These are phyloP conservation scores for Lordiphosa andalusiaca DNA, from an alignment of 2,888 invertebrate species.

Conservation along the genomic window DNA sequence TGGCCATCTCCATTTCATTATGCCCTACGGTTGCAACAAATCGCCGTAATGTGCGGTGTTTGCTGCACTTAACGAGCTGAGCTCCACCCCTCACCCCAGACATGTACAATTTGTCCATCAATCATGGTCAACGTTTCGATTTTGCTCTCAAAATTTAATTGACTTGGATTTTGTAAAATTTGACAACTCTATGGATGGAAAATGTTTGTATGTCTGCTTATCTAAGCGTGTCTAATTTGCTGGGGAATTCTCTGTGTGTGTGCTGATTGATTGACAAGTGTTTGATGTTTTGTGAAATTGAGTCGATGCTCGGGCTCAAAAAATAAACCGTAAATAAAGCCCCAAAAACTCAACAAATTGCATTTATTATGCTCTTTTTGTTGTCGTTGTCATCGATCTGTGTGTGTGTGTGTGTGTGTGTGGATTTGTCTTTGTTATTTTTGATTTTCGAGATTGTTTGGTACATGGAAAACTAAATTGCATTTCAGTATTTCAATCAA, in stretches of 20 bases:
- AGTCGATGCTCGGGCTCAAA: slow-evolving; percentile 15
- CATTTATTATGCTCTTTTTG: slow-evolving; percentile 25
- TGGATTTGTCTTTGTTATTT: slow-evolving; percentile 9
- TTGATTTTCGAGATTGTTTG: background rate
- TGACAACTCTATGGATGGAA: slow-evolving; percentile 6
- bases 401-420: background rate
- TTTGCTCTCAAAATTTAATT: slow-evolving; percentile 61
- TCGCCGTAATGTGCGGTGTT: slow-evolving; percentile 49
- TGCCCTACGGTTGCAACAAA: slow-evolving; percentile 38
- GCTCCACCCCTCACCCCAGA: background rate
- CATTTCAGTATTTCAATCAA: too few species aligned
- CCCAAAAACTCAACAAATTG: slow-evolving; percentile 12
- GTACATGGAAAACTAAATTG: too few species aligned
- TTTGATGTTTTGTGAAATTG: slow-evolving; percentile 45
- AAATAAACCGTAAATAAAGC: background rate
- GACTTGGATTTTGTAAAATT: slow-evolving; percentile 57
- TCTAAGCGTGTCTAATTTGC: slow-evolving; percentile 48
- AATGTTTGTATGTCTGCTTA: background rate
- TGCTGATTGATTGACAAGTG: slow-evolving; percentile 56
- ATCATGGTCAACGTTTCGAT: slow-evolving; percentile 40
- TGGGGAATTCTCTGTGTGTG: slow-evolving; percentile 27
- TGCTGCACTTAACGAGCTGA: slow-evolving; percentile 39
- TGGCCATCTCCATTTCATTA: slow-evolving; percentile 23
- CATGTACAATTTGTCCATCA: slow-evolving; percentile 53
- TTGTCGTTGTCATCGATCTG: slow-evolving; percentile 2